Evolutionary conservation across 1,140 invertebrate species (phyloP).

Genomic region (Copidosoma floridanum): DNA sequence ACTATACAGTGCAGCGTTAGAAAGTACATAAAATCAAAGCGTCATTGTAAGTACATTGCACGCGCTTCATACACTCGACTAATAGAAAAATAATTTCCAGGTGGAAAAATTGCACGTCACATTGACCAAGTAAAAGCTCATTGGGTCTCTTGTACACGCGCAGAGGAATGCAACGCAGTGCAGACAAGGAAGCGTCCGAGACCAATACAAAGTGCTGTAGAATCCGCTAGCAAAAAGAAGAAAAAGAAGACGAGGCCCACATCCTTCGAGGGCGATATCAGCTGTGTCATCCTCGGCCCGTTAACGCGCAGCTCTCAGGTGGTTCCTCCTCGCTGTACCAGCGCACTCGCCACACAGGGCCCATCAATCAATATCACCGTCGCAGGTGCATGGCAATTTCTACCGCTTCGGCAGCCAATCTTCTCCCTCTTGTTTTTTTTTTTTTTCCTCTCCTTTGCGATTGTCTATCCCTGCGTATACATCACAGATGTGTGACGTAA

Average conservation of each 20-base stretch:
- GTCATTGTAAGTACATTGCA: no score
- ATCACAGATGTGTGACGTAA: background rate
- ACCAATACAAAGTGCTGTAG: background rate
- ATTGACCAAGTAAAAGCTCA: conserved; percentile 48
- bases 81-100: conserved; percentile 21
- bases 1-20: no score
- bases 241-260: conserved; percentile 31
- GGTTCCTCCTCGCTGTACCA: conserved; percentile 32
- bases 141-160: background rate
- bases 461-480: background rate
- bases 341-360: conserved; percentile 24
- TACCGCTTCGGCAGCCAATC: conserved; percentile 42
- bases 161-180: background rate
- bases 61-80: background rate
- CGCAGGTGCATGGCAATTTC: conserved; percentile 52
- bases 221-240: conserved; percentile 49
- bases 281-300: conserved; percentile 55
- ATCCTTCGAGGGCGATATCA: conserved; percentile 47
- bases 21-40: no score
- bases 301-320: conserved; percentile 43
- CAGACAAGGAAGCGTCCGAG: background rate
- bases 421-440: background rate
- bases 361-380: conserved; percentile 53
- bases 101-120: conserved; percentile 16
- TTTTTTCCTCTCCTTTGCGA: background rate